These are phyloP conservation scores for Pterobdella sp. DNA, from an alignment of 2,888 invertebrate genomes.

Conservation along the genomic window DNA sequence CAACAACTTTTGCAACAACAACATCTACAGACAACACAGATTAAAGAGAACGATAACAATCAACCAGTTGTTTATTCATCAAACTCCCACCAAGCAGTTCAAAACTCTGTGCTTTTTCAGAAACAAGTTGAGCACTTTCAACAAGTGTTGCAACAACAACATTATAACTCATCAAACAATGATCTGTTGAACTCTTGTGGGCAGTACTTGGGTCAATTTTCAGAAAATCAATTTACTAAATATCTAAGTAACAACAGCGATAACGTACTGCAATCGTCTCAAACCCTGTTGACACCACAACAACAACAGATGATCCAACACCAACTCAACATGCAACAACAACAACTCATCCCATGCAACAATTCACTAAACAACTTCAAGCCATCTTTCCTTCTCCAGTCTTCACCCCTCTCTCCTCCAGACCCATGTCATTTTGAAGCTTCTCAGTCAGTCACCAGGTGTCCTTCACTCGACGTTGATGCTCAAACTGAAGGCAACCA, in stretches of 20 bases:
- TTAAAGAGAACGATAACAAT: background rate
- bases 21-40: slow-evolving; percentile 21
- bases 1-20: slow-evolving; percentile 33
- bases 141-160: slow-evolving; percentile 37
- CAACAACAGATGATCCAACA: slow-evolving; percentile 36
- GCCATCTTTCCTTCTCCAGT: slow-evolving; percentile 20
- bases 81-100: slow-evolving; percentile 4
- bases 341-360: slow-evolving; percentile 23
- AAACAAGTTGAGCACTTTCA: slow-evolving; percentile 38
- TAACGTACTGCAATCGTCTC: slow-evolving; percentile 20
- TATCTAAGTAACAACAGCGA: slow-evolving; percentile 16
- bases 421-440: slow-evolving; percentile 43
- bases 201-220: slow-evolving; percentile 10
- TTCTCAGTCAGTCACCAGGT: slow-evolving; percentile 43
- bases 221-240: slow-evolving; percentile 5
- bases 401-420: slow-evolving; percentile 42
- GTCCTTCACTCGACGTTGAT: slow-evolving; percentile 66
- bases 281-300: slow-evolving; percentile 25
- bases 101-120: slow-evolving; percentile 30
- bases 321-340: slow-evolving; percentile 29
- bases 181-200: slow-evolving; percentile 26
- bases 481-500: slow-evolving; percentile 97
- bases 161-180: slow-evolving; percentile 28
- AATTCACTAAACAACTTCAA: slow-evolving; percentile 23
- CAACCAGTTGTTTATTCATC: background rate